Evolutionary conservation across 1,140 invertebrate genomes (phyloP).

Genomic region (Achatina immaculata): DNA sequence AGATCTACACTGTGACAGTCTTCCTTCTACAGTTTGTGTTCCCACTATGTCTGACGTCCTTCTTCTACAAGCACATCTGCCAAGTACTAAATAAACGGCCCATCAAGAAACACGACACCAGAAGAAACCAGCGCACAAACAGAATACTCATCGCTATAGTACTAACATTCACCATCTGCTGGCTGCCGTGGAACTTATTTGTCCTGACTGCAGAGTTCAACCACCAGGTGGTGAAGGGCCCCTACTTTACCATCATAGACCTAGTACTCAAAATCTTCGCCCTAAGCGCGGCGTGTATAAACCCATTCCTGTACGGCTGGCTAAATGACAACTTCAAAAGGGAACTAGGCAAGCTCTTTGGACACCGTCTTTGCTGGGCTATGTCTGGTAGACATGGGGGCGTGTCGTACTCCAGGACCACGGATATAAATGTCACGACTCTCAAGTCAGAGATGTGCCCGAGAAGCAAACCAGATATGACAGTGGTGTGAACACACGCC

Average conservation of each 20-base stretch:
- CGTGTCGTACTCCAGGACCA: conserved; percentile 39
- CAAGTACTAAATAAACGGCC: conserved; percentile 60
- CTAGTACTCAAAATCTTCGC: conserved; percentile 70
- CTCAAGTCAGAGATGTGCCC: conserved; percentile 20
- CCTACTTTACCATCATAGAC: conserved; percentile 61
- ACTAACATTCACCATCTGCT: conserved; percentile 91
- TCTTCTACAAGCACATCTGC: conserved; percentile 67
- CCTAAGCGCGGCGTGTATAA: conserved; percentile 85
- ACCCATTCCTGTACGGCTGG: conserved; percentile 84
- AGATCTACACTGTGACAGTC: conserved; percentile 58
- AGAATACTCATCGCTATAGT: conserved; percentile 97
- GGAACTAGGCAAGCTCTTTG: conserved; percentile 59
- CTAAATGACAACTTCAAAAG: conserved; percentile 74
- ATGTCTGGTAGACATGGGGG: neutral
- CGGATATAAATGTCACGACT: conserved; percentile 27
- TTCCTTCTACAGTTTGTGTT: conserved; percentile 67
- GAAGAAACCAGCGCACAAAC: conserved; percentile 80
- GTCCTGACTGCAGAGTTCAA: conserved; percentile 60
- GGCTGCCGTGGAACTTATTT: conserved; percentile 69
- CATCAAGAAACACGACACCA: conserved; percentile 59
- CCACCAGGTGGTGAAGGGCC: conserved; percentile 48
- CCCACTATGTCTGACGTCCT: conserved; percentile 59
- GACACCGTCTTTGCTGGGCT: conserved; percentile 32
- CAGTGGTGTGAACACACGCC: neutral
- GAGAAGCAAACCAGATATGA: conserved; percentile 11